phyloP scores from a whole-genome alignment of 2,113 vertebrate genomes.

The Neoarius graeffei region DNA sequence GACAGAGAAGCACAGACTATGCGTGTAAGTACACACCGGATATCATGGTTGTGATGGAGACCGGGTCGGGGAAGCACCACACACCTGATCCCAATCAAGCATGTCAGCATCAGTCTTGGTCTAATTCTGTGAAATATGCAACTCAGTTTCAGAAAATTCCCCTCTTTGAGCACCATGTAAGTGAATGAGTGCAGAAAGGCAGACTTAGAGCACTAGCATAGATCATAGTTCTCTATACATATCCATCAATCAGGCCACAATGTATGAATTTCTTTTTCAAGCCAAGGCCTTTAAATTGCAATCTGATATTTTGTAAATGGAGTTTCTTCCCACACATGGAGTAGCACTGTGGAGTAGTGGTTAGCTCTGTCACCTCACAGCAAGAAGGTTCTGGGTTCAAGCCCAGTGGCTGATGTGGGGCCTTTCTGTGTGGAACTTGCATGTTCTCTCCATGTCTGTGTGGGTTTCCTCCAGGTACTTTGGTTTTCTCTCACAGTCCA shows the following conservation, averaged over 20 bases:
- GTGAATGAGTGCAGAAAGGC: neutral
- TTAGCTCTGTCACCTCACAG: too few species aligned
- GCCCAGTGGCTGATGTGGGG: too few species aligned
- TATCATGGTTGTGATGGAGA: constrained; percentile 6
- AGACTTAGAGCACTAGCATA: neutral
- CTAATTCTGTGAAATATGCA: neutral
- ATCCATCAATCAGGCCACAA: constrained; percentile 1
- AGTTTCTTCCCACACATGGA: neutral
- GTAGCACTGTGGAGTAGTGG: too few species aligned
- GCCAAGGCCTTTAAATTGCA: neutral
- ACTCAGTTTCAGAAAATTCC: neutral
- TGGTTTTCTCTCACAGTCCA: too few species aligned
- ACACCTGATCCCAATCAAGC: constrained; percentile 31
- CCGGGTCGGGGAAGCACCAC: constrained; percentile 5
- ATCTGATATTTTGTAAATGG: neutral
- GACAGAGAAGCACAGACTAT: neutral
- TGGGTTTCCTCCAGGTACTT: too few species aligned
- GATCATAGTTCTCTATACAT: constrained; percentile 25
- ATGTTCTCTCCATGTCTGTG: too few species aligned
- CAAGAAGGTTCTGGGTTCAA: too few species aligned
- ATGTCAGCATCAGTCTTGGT: neutral
- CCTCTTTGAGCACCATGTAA: neutral
- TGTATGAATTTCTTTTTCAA: neutral
- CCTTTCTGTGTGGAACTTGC: too few species aligned
- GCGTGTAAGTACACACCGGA: neutral